Evolutionary conservation across 2,113 vertebrate genomes (phyloP), one percentile per base, ranked within the genome.

Genomic region (Phainopepla nitens): DNA sequence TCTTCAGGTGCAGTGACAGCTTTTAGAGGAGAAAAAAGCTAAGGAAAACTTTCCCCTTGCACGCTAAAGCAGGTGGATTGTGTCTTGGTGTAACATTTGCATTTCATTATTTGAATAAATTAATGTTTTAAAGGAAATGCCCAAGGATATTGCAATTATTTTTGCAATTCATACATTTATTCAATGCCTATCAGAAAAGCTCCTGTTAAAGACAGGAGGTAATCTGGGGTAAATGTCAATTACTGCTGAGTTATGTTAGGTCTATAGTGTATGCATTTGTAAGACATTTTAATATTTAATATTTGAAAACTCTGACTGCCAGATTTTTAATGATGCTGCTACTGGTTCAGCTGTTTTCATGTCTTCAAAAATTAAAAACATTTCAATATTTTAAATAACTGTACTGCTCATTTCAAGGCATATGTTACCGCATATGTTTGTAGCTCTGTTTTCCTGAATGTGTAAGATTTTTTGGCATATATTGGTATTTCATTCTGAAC

Each of bases 341-440:
- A 11, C 35, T n/a, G 71, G 11, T 78, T 91, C 61, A 77, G 72
- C 66, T 90, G n/a, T 51, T 95, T 94, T 81, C 7, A 7, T 81
- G 58, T 24, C 87, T 68, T 71, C 35, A 86, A 83, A 95, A 89
- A 66, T 81, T 28, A 82, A 79, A 87, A 93, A 51, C 23, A 31
- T 31, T 82, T 82, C 73, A 75, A 75, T 91, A 93, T 92, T 95
- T 87, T 60, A 91, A 96, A 81, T 70, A 91, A 68, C n/a, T 71
- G 22, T 29, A 22, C 69, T 94, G 94, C 80, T 96, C 87, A 81
- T 94, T 95, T 94, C 51, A 68, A 82, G 72, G 65, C 93, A 89
- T 94, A 87, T 89, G 83, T 79, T 78, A 3, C 45, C 23, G 44
- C 91, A 94, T 90, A 92, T 89, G 82, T 66, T 90, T 87, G 69